Percentiles rank a stretch among this genome's conserved stretches.
Evolutionary conservation across 2,113 vertebrate species (phyloP).

Genomic region (Albula goreensis): DNA sequence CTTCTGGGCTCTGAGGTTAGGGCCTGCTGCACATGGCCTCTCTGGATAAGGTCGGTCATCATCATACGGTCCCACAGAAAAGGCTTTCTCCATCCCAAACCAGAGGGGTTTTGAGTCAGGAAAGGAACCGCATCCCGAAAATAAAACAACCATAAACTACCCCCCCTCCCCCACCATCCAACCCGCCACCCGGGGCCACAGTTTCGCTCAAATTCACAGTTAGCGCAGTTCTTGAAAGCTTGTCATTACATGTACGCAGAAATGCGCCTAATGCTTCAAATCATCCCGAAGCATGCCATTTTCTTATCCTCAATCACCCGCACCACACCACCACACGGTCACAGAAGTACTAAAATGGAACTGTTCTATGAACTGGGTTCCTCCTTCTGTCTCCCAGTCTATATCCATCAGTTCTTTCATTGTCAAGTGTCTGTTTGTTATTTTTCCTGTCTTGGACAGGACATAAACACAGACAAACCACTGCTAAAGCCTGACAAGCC

Average conservation of each 20-base stretch:
- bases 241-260: conserved; percentile 44
- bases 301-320: conserved; percentile 35
- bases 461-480: background rate
- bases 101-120: conserved; percentile 55
- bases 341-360: conserved; percentile 15
- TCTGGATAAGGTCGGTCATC: conserved; percentile 30
- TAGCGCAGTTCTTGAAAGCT: conserved; percentile 35
- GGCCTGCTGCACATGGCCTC: background rate
- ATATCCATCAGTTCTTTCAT: conserved; percentile 37
- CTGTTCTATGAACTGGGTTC: background rate
- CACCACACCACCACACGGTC: conserved; percentile 14
- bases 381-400: conserved; percentile 4
- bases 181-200: no score
- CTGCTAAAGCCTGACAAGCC: no score
- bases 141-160: conserved; percentile 27
- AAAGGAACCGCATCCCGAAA: conserved; percentile 39
- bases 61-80: conserved; percentile 38
- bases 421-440: background rate
- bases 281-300: conserved; percentile 35
- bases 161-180: no score
- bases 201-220: conserved; percentile 28
- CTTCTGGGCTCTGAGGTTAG: conserved; percentile 13
- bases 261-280: conserved; percentile 38
- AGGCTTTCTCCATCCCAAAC: conserved; percentile 52
- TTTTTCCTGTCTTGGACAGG: background rate